Base-by-base conservation (phyloP, 2,797 vertebrate species). In the Rhinogobio ventralis region DNA sequence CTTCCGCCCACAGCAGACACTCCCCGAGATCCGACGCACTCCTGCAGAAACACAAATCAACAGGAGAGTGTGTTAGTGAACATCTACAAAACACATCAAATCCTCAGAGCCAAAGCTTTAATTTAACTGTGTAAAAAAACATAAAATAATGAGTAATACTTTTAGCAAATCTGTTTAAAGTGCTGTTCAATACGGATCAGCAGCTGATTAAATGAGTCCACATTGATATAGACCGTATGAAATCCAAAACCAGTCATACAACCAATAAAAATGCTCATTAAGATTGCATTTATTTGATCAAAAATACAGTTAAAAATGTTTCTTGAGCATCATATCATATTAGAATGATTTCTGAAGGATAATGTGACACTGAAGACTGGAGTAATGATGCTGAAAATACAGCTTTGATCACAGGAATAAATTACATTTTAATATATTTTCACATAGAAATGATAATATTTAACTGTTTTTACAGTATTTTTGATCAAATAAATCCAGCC, bases 1-100 rank as follows among this genome's bases (percentile, higher is more conserved):
- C 91, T 15, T 91, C 93, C 0, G 93, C 92, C 95, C 95, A 91
- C 25, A 94, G 9, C 74, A 92, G 85, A 78, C 95, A 94, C 9
- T 91, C 87, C 11, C 90, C 89, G 51, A 90, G 73, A 0, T 92
- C 90, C 0, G 88, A 90, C 0, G 91, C 91, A 85, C 91, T 94
- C 90, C 96, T 96, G 89, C 9, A 57, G 13, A 81, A 68, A 79
- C 20, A 79, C 17, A 53, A 53, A 53, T 3, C 19, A 0, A 53
- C 19, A 53, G 17, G 49, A 51, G 19, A 5, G 39, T 46, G 11
- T 17, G 13, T 68, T 36, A 53, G 46, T 39, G 19, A 66, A 33
- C 36, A 17, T 30, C 25, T 55, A 20, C n/a, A 28, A 28, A 55
- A 53, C 23, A 4, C 10, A 28, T 45, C 33, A 55, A 2, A 62